Evolutionary conservation across 2,888 invertebrate species (phyloP).

Genomic region (Drosophila eohydei): DNA sequence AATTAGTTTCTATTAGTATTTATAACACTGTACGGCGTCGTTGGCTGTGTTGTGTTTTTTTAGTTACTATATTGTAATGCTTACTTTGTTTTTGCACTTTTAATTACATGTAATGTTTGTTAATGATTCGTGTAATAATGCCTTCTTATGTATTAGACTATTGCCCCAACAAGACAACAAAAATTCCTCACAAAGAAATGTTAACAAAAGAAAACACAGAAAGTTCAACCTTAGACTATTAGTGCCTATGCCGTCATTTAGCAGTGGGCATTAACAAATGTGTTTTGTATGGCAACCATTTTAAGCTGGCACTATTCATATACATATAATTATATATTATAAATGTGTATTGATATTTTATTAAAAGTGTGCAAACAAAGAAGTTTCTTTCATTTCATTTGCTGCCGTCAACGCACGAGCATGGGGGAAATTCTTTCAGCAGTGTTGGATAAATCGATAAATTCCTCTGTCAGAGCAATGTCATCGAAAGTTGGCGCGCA

Average conservation of each 20-base stretch:
- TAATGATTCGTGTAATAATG: conserved; percentile 25
- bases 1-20: conserved; percentile 43
- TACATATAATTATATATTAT: not conserved
- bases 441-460: conserved; percentile 4
- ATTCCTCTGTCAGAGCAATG: not conserved
- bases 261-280: conserved; percentile 10
- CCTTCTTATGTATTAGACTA: not conserved
- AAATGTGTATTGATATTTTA: conserved; percentile 34
- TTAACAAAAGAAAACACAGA: not conserved
- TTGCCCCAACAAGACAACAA: conserved; percentile 10
- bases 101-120: conserved; percentile 34
- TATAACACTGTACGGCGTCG: conserved; percentile 27
- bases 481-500: conserved; percentile 1
- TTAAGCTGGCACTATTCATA: conserved; percentile 7
- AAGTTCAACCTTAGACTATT: conserved; percentile 15
- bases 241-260: conserved; percentile 30
- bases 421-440: not conserved
- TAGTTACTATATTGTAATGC: conserved; percentile 25
- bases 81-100: conserved; percentile 8
- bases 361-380: conserved; percentile 27
- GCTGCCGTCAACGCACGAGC: no score
- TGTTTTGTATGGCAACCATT: conserved; percentile 22
- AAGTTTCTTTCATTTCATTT: not conserved
- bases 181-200: not conserved
- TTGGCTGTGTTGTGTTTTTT: conserved; percentile 20